Base-by-base conservation (phyloP, 53 echinoderm and acorn worm species). In the Crossaster papposus region DNA sequence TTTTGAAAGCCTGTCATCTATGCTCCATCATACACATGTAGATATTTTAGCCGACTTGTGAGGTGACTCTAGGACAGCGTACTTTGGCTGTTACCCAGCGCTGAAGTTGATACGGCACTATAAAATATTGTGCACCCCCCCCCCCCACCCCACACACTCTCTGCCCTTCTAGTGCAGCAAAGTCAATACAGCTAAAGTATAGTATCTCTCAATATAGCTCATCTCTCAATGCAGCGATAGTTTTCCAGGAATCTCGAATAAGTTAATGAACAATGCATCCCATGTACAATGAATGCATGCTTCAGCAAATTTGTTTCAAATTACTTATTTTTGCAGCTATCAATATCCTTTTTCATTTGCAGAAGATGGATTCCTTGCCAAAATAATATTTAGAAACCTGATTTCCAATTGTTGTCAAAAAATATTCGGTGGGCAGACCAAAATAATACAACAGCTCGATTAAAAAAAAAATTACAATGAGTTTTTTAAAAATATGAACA, bases 41-140 rank as follows among this genome's bases (percentile, higher is more conserved):
- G 70, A 51, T 51, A 85, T 73, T 51, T 30, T 33, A 38, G 52
- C 33, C 54, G 29, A 32, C 38, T 37, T 65, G 17, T 68, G 85
- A 30, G 85, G 85, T 85, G 70, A 85, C 85, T 85, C 53, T 54
- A 72, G 85, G 85, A 85, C 72, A 85, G 53, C 18, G 85, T 72
- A 85, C 85, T 85, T 72, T 85, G 73, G 84, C 72, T 53, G 18
- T 23, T 32, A 52, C 73, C 35, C 73, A 17, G 9, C 26, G 30
- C 85, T 54, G 51, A 72, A 85, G 72, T 33, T 17, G 72, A 85
- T 53, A 72, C 58, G 82, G 37, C 82, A 23, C 36, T 50, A 0
- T 68, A 38, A 65, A 82, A 82, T 44, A 82, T 31, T 24, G 82
- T 13, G 36, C 44, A 9, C 38, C 9, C 9, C 44, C 44, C 44